These are phyloP conservation scores for Pandion haliaetus DNA, from an alignment of 2,113 vertebrate species.

Conservation along the genomic window DNA sequence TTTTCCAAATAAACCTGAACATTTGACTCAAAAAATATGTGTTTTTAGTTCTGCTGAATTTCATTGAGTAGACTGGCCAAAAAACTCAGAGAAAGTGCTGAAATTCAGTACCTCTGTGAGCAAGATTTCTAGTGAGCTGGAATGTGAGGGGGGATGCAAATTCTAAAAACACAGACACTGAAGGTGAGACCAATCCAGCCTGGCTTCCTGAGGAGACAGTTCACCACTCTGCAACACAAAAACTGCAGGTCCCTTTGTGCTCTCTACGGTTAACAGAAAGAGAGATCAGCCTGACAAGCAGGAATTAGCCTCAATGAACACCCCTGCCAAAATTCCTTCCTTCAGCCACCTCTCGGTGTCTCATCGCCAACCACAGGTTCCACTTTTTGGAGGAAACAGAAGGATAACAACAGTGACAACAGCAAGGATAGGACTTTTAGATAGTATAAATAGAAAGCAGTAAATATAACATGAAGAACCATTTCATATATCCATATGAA, in stretches of 20 bases:
- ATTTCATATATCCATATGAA: background rate
- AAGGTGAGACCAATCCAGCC: background rate
- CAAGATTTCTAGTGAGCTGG: background rate
- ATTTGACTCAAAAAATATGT: background rate
- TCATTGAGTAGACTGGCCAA: background rate
- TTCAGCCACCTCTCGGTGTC: background rate
- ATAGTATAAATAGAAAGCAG: background rate
- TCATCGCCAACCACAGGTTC: background rate
- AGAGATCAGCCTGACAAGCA: background rate
- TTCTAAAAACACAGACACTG: background rate
- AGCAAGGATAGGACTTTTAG: background rate
- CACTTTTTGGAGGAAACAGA: background rate
- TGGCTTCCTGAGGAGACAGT: background rate
- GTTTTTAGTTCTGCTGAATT: background rate
- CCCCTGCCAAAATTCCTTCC: background rate
- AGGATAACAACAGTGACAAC: background rate
- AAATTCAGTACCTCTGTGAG: background rate
- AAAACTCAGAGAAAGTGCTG: background rate
- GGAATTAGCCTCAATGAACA: background rate
- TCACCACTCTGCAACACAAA: background rate
- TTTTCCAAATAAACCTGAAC: background rate
- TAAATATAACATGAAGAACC: background rate
- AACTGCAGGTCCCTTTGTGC: background rate
- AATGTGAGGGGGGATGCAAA: background rate
- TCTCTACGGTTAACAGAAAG: background rate